Conservation (phyloP, 2,113 vertebrate genomes). For the Cyphomyrus plagiostoma region DNA sequence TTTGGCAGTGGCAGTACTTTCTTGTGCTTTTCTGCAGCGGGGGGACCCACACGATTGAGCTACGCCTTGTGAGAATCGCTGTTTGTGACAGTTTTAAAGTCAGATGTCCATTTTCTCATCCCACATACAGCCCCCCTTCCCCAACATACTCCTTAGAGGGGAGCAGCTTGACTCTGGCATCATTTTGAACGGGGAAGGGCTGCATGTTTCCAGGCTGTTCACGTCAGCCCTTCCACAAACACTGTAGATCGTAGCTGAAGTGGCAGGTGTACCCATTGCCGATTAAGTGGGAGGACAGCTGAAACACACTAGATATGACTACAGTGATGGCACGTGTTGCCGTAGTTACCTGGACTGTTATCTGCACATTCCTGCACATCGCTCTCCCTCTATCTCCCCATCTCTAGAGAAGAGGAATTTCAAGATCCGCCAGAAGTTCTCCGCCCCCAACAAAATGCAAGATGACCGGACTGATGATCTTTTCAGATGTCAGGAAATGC, state of each 20-base stretch:
- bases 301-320: not conserved
- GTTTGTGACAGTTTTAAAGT: not conserved
- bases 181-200: not conserved
- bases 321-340: not conserved
- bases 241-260: not conserved
- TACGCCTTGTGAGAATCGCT: not conserved
- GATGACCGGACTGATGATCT: not conserved
- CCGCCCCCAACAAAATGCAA: not conserved
- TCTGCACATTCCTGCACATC: not conserved
- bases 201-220: not conserved
- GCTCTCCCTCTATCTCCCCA: not conserved
- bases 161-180: not conserved
- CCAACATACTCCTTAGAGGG: not conserved
- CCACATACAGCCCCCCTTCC: not conserved
- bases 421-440: not conserved
- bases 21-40: not conserved
- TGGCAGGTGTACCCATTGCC: not conserved
- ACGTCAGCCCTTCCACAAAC: not conserved
- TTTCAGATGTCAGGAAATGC: conserved; percentile 6
- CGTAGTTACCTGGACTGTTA: not conserved
- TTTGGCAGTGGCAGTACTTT: not conserved
- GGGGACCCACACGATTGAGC: not conserved
- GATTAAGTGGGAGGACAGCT: not conserved
- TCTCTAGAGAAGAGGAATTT: not conserved
- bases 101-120: not conserved